phyloP scores from a whole-genome alignment of 2,113 vertebrate species.

The Lepus europaeus region DNA sequence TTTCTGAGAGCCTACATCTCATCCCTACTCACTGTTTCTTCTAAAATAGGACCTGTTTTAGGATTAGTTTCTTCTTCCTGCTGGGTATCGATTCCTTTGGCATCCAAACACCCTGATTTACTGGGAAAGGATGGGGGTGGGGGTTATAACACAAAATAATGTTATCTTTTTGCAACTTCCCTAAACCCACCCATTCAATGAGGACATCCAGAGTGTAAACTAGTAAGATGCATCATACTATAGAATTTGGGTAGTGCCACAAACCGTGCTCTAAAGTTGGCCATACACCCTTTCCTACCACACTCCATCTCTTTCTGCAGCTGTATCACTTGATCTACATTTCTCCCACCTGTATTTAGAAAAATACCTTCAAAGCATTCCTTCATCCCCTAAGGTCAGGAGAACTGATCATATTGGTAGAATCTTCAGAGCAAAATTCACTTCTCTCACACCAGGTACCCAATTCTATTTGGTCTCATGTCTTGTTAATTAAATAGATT shows the following conservation, averaged over 20 bases:
- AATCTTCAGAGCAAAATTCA: not conserved
- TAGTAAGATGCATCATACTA: not conserved
- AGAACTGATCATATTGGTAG: not conserved
- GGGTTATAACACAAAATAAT: not conserved
- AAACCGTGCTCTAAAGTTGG: not conserved
- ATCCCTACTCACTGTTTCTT: not conserved
- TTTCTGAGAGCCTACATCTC: not conserved
- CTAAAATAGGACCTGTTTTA: not conserved
- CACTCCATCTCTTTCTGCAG: not conserved
- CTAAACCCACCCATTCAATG: not conserved
- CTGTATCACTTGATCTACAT: not conserved
- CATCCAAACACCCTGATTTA: slow-evolving; percentile 67
- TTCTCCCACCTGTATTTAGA: not conserved
- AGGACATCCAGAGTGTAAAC: not conserved
- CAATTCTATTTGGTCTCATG: not conserved
- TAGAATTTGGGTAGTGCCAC: not conserved
- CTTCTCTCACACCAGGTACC: not conserved
- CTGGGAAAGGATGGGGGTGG: not conserved
- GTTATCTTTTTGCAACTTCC: not conserved
- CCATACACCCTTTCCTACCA: not conserved
- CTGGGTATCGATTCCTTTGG: not conserved
- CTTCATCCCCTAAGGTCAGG: not conserved
- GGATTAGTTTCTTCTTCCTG: not conserved
- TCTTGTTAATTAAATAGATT: not conserved
- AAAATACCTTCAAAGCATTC: not conserved